Evolutionary conservation across 2,113 vertebrate genomes (phyloP), one percentile per base, ranked within the genome.

Genomic region (Tursiops truncatus): DNA sequence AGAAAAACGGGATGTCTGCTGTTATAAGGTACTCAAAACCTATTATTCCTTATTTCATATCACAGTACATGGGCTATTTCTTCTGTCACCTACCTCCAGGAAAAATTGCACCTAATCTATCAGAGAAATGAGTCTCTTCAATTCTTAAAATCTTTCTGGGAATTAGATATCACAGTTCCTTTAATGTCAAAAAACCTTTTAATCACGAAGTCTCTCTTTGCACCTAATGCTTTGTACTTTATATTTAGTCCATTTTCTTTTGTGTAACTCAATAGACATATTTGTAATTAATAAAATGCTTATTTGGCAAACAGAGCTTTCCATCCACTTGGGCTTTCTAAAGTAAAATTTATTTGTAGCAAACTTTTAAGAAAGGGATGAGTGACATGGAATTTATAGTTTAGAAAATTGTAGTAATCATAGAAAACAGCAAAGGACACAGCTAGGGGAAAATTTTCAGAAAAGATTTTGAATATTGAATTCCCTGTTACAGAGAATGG

Each of bases 11-110:
- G 23, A 83, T 21, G 36, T 90, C 50, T 88, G 41, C 63, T 96
- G 50, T 95, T 97, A 76, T n/a, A 91, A 95, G 65, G 7, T 96
- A 96, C 79, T 97, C 96, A 97, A 95, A 97, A 95, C 26, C 89
- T 77, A 81, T 96, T 95, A 97, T 90, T 94, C 60, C 33, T 81
- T 79, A 84, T 92, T 96, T 96, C 47, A 87, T 81, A 90, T 94
- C 82, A 93, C 2, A 88, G 83, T 60, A 53, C 87, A 88, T 20
- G 15, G 20, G 38, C 53, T 89, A 70, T 88, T 33, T 74, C 60
- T 94, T 92, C 50, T 95, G 83, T 90, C 96, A 97, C 73, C 89
- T 93, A 87, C 38, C 87, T 96, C 58, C 44, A 96, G 92, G 94
- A 83, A 94, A 97, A 97, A 97, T 84, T 96, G 68, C 21, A 87